Evolutionary conservation across 1,140 invertebrate genomes (phyloP).

Genomic region (Psix sp.): DNA sequence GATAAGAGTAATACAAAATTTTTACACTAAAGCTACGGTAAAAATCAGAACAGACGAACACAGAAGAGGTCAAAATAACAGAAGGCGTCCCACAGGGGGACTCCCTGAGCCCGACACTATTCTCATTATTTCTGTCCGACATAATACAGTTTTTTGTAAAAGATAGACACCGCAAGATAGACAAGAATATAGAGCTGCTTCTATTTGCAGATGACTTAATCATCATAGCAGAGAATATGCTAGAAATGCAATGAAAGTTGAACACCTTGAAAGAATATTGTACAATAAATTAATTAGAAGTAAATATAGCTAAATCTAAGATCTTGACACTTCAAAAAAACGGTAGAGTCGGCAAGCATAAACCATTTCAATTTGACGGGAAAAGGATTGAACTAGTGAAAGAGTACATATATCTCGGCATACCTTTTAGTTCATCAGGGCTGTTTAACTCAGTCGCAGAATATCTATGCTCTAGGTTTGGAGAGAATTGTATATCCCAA

Average conservation of each 20-base stretch:
- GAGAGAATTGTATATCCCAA: too few species aligned
- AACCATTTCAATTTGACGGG: slow-evolving; percentile 10
- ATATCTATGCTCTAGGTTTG: too few species aligned
- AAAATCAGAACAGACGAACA: slow-evolving; percentile 4
- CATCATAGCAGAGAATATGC: slow-evolving; percentile 7
- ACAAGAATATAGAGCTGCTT: slow-evolving; percentile 17
- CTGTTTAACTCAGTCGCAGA: too few species aligned
- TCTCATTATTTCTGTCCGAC: slow-evolving; percentile 27
- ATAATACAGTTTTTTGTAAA: slow-evolving; percentile 8
- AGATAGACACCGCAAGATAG: slow-evolving; percentile 7
- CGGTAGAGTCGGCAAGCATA: slow-evolving; percentile 1
- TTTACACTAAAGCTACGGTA: slow-evolving; percentile 28
- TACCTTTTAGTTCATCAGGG: slow-evolving; percentile 18
- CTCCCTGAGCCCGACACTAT: slow-evolving; percentile 25
- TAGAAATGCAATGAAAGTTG: slow-evolving; percentile 24
- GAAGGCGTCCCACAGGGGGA: slow-evolving; percentile 46
- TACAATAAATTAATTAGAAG: too few species aligned
- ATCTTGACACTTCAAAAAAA: slow-evolving; percentile 21
- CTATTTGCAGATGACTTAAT: slow-evolving; percentile 44
- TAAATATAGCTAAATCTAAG: too few species aligned
- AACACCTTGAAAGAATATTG: too few species aligned
- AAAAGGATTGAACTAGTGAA: slow-evolving; percentile 11
- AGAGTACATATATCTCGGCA: slow-evolving; percentile 30
- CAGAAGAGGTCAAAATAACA: slow-evolving; percentile 6
- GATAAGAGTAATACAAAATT: slow-evolving; percentile 34